phyloP scores from a whole-genome alignment of 2,888 invertebrate genomes.

The Oligia strigilis region DNA sequence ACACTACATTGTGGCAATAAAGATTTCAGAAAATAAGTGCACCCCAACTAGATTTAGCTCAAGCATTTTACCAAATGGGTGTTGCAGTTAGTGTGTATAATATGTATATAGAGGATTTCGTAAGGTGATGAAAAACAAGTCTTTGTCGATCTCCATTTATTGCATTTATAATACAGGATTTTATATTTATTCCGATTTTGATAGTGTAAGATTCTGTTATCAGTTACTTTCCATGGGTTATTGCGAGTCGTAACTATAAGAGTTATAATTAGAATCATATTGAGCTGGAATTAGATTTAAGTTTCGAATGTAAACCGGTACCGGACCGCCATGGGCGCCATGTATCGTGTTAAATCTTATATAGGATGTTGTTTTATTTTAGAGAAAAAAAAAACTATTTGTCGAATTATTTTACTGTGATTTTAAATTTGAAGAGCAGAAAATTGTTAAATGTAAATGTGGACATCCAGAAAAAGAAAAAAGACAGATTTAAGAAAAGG shows the following conservation, averaged over 20 bases:
- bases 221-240: slow-evolving; percentile 52
- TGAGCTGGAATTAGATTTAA: slow-evolving; percentile 62
- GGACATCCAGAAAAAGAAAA: background rate
- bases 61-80: slow-evolving; percentile 16
- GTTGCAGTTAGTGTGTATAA: background rate
- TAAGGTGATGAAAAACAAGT: slow-evolving; percentile 22
- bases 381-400: background rate
- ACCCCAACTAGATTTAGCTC: background rate
- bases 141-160: slow-evolving; percentile 1
- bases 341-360: slow-evolving; percentile 43
- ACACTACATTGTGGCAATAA: background rate
- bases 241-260: slow-evolving; percentile 49
- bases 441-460: background rate
- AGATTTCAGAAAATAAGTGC: background rate
- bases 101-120: background rate
- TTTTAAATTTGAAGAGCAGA: background rate
- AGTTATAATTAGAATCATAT: slow-evolving; percentile 66
- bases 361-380: slow-evolving; percentile 36
- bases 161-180: slow-evolving; percentile 42
- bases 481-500: background rate
- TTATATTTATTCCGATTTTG: slow-evolving; percentile 16
- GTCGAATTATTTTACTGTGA: background rate
- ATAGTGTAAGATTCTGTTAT: slow-evolving; percentile 40
- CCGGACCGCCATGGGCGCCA: slow-evolving; percentile 55
- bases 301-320: slow-evolving; percentile 69